These are phyloP conservation scores for Esox niger DNA, from an alignment of 2,113 vertebrate genomes.

Conservation along the genomic window DNA sequence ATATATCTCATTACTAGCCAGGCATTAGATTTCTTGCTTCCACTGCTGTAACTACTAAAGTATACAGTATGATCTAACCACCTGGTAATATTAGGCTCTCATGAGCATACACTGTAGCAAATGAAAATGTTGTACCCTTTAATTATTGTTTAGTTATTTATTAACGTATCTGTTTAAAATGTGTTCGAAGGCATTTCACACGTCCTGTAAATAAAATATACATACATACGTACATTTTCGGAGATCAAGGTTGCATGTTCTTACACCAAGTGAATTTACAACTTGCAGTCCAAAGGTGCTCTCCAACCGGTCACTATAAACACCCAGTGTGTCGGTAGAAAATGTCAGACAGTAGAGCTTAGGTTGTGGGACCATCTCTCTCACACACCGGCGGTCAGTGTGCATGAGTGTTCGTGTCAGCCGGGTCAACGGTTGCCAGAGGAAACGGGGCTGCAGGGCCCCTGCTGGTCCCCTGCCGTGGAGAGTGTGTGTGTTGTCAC, in stretches of 20 bases:
- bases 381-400: constrained; percentile 49
- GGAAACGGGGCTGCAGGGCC: constrained; percentile 30
- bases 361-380: constrained; percentile 19
- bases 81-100: too few species aligned
- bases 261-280: constrained; percentile 31
- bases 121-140: too few species aligned
- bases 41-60: too few species aligned
- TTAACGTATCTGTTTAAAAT: too few species aligned
- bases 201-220: too few species aligned
- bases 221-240: too few species aligned
- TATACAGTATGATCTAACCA: too few species aligned
- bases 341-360: constrained; percentile 48
- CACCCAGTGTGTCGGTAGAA: constrained; percentile 57
- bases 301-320: constrained; percentile 36
- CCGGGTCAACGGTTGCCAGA: constrained; percentile 55
- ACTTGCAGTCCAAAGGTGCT: constrained; percentile 17
- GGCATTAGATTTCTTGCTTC: too few species aligned
- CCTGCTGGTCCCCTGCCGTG: constrained; percentile 40
- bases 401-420: constrained; percentile 29
- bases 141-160: too few species aligned
- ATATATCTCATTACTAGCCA: too few species aligned
- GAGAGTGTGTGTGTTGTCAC: constrained; percentile 24
- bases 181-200: too few species aligned
- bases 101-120: too few species aligned
- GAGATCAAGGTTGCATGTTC: constrained; percentile 21